Evolutionary conservation across 2,888 invertebrate species (phyloP), one percentile per base, ranked within the genome.

Genomic region (Psococerastis gibbosa): DNA sequence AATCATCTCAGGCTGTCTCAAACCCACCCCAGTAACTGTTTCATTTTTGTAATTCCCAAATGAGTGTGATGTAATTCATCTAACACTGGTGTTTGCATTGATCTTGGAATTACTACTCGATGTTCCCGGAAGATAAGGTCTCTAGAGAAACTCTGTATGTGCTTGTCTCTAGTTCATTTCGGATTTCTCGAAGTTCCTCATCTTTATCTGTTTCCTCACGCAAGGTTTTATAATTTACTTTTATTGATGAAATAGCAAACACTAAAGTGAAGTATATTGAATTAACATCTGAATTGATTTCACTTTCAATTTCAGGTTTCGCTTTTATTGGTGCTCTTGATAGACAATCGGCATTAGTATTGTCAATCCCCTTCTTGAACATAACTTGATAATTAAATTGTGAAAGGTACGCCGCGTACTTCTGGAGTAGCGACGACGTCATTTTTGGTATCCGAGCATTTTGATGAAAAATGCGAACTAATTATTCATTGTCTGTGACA

Each of bases 11-110:
- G n/a, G n/a, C n/a, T n/a, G n/a, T n/a, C n/a, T n/a, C n/a, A n/a
- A n/a, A n/a, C n/a, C n/a, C n/a, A n/a, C n/a, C n/a, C n/a, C n/a
- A n/a, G n/a, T n/a, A 54, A 32, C 16, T 47, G 42, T 41, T 56
- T 55, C 51, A 53, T 55, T 22, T 52, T 52, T 6, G 50, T 47
- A 6, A 54, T 50, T 1, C 55, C 54, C 8, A 52, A 38, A 44
- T 54, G 52, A 1, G 52, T 52, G 8, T 46, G 41, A 43, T 55
- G 53, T 8, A 55, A 44, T 46, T 55, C 54, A 11, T 50, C 38
- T 33, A 55, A 44, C 5, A 54, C 32, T 34, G 42, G 41, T 9
- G 17, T 11, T 13, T 45, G 44, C 9, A 43, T 35, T 17, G 22
- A 13, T 41, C 35, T 35, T 33, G 50, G 49, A 23, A 53, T 48